Conservation (phyloP, 2,797 vertebrate genomes). For the Sebastiscus albofasciatus region DNA sequence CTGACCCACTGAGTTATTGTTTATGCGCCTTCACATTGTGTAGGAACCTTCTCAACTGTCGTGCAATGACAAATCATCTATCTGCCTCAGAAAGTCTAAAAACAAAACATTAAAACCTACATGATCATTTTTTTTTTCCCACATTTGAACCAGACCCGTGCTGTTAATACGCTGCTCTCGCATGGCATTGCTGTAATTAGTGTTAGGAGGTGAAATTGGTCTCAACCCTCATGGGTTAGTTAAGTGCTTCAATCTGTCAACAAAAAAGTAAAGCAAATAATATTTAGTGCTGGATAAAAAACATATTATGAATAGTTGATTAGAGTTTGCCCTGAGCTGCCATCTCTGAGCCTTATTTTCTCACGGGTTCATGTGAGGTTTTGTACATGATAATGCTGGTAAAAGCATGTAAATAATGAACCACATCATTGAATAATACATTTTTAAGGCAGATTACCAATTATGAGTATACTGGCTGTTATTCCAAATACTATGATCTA, state of each 20-base stretch:
- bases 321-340: constrained; percentile 27
- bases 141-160: not conserved
- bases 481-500: not conserved
- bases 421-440: constrained; percentile 24
- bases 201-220: constrained; percentile 18
- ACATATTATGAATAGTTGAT: constrained; percentile 35
- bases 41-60: not conserved
- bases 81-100: not conserved
- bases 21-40: constrained; percentile 7
- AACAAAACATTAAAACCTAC: not conserved
- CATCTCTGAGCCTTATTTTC: constrained; percentile 9
- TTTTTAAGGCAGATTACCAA: constrained; percentile 7
- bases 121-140: not conserved
- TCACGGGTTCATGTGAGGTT: constrained; percentile 35
- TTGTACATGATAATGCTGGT: constrained; percentile 30
- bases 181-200: not conserved
- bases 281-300: constrained; percentile 23
- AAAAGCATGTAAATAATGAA: constrained; percentile 46
- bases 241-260: constrained; percentile 25
- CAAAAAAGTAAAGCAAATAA: constrained; percentile 23
- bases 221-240: constrained; percentile 9
- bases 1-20: constrained; percentile 7
- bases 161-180: not conserved
- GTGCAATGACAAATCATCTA: not conserved
- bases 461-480: not conserved